Conservation (phyloP, 2,888 invertebrate species). For the Fragum fragum region DNA sequence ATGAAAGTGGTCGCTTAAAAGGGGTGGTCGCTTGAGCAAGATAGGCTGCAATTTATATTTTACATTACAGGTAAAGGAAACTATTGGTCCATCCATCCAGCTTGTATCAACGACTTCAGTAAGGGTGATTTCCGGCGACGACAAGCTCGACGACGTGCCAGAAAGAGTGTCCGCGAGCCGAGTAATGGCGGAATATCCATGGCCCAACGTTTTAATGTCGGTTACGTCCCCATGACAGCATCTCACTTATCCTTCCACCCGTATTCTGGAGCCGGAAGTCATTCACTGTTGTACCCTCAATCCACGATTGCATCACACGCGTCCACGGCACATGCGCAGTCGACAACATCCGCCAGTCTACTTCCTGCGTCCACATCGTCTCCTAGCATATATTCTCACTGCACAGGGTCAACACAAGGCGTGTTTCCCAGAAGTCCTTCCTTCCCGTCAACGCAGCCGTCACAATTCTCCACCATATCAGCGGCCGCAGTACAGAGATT, state of each 20-base stretch:
- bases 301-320: constrained; percentile 12
- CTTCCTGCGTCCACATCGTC: background rate
- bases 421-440: background rate
- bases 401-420: background rate
- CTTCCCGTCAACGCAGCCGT: background rate
- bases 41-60: no score
- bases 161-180: constrained; percentile 68
- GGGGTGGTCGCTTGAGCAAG: no score
- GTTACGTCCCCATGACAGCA: constrained; percentile 78
- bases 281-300: constrained; percentile 41
- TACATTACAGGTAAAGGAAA: constrained; percentile 93
- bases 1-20: no score
- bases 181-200: background rate
- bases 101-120: constrained; percentile 97
- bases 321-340: constrained; percentile 2
- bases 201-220: constrained; percentile 59
- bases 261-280: constrained; percentile 35
- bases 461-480: constrained; percentile 11
- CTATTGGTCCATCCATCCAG: constrained; percentile 99
- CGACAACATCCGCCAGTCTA: constrained; percentile 4
- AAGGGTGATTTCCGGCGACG: constrained; percentile 98
- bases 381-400: background rate
- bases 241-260: constrained; percentile 70
- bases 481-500: constrained; percentile 40
- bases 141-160: constrained; percentile 96